These are phyloP conservation scores for Cyprinella venusta DNA, from an alignment of 2,797 vertebrate species.

Conservation along the genomic window DNA sequence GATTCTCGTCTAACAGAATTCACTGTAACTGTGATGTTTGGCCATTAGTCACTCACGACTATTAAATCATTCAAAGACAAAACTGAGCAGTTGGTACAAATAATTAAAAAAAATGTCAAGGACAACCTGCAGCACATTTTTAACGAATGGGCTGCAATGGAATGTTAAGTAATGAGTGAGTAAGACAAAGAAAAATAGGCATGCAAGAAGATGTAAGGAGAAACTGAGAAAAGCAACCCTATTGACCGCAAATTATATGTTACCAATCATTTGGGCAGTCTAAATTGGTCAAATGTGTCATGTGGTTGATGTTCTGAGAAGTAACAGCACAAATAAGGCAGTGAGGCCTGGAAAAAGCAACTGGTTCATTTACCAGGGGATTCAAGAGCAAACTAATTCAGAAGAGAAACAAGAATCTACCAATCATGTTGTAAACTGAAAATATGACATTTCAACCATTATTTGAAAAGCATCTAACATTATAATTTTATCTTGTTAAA, in stretches of 20 bases:
- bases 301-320: constrained; percentile 41
- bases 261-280: constrained; percentile 46
- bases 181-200: constrained; percentile 29
- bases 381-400: constrained; percentile 40
- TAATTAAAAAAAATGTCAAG: constrained; percentile 24
- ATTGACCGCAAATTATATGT: constrained; percentile 61
- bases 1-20: constrained; percentile 27
- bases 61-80: constrained; percentile 48
- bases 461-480: neutral
- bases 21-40: constrained; percentile 38
- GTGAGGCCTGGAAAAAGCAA: constrained; percentile 65
- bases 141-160: neutral
- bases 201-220: neutral
- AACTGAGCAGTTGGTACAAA: constrained; percentile 41
- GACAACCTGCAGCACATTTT: constrained; percentile 40
- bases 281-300: constrained; percentile 63
- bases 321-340: constrained; percentile 41
- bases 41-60: constrained; percentile 21
- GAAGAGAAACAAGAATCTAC: constrained; percentile 10
- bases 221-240: neutral
- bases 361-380: constrained; percentile 60
- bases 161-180: constrained; percentile 1
- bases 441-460: constrained; percentile 15
- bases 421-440: constrained; percentile 17
- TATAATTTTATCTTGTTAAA: neutral